phyloP scores from a whole-genome alignment of 1,140 invertebrate species.

The Mycetomoellerius zeteki region DNA sequence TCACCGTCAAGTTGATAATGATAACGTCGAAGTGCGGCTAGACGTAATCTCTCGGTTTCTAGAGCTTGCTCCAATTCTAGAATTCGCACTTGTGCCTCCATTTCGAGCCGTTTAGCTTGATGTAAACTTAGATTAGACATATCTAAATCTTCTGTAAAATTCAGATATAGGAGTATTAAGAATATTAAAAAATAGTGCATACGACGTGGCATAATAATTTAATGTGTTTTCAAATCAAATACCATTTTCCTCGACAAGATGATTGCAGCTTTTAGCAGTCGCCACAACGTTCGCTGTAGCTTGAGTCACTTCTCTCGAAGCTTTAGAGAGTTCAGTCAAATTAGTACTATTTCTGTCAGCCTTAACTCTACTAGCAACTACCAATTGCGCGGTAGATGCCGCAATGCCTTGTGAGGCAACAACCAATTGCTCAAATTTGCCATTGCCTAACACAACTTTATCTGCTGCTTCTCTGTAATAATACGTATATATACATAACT shows the following conservation, averaged over 20 bases:
- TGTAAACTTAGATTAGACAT: slow-evolving; percentile 96
- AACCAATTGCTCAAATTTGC: slow-evolving; percentile 97
- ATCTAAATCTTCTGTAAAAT: slow-evolving; percentile 94
- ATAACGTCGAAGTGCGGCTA: slow-evolving; percentile 95
- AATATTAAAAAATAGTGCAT: neutral
- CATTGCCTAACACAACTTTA: slow-evolving; percentile 94
- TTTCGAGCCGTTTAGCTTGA: slow-evolving; percentile 97
- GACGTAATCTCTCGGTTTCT: slow-evolving; percentile 93
- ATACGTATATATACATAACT: slow-evolving; percentile 23
- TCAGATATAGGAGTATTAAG: slow-evolving; percentile 33
- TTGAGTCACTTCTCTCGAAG: slow-evolving; percentile 95
- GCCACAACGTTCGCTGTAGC: slow-evolving; percentile 97
- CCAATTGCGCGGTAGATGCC: slow-evolving; percentile 98
- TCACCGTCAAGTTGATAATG: slow-evolving; percentile 96
- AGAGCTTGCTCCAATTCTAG: slow-evolving; percentile 97
- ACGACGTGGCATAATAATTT: neutral
- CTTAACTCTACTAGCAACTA: slow-evolving; percentile 97
- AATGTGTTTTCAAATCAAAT: slow-evolving; percentile 57
- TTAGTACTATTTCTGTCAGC: slow-evolving; percentile 94
- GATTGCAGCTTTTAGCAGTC: slow-evolving; percentile 95
- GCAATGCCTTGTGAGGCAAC: slow-evolving; percentile 99
- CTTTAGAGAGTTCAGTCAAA: slow-evolving; percentile 92
- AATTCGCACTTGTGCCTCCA: slow-evolving; percentile 97
- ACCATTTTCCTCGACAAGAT: slow-evolving; percentile 95
- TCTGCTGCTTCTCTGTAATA: slow-evolving; percentile 95